phyloP scores from a whole-genome alignment of 2,797 vertebrate genomes.

The Sus cebifrons region DNA sequence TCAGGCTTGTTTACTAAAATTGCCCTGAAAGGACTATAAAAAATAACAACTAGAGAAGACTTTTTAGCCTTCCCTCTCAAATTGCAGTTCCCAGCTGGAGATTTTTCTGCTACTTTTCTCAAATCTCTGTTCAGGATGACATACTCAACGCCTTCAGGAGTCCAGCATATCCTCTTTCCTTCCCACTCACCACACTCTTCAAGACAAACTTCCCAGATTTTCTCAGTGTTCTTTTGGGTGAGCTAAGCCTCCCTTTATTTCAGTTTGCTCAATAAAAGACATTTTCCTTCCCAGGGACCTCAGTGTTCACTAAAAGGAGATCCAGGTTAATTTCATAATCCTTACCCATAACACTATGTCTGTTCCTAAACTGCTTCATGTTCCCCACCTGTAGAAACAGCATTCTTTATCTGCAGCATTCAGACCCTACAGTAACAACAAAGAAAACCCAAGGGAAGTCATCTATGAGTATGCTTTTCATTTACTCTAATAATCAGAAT shows the following conservation, averaged over 20 bases:
- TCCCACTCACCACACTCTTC: neutral
- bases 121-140: neutral
- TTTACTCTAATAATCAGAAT: neutral
- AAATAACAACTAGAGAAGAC: neutral
- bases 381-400: neutral
- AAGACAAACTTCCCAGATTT: neutral
- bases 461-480: neutral
- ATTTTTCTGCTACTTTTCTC: neutral
- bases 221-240: neutral
- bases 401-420: neutral
- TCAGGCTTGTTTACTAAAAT: neutral
- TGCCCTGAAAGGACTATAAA: neutral
- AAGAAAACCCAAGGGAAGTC: constrained; percentile 9
- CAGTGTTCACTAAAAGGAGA: neutral
- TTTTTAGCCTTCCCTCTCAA: neutral
- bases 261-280: neutral
- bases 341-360: neutral
- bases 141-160: accelerated
- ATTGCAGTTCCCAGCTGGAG: neutral
- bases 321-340: neutral
- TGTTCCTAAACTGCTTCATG: neutral
- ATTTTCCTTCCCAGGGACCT: neutral
- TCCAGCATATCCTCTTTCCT: neutral
- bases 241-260: neutral
- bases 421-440: constrained; percentile 14